Evolutionary conservation across 2,113 vertebrate genomes (phyloP), one percentile per base, ranked within the genome.

Genomic region (Coregonus clupeaformis): DNA sequence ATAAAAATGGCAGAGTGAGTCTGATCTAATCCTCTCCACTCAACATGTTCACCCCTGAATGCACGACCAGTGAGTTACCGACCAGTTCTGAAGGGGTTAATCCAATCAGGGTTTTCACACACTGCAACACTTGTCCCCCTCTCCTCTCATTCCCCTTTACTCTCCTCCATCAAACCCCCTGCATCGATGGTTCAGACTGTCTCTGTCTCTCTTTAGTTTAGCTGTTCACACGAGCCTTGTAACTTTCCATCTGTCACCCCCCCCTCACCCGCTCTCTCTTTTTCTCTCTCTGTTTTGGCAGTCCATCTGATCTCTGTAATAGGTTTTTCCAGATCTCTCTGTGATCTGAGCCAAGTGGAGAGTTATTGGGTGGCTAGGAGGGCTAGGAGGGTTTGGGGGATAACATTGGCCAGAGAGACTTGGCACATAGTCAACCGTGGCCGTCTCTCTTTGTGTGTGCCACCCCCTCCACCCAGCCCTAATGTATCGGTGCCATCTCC

Each of bases 351-450:
- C 86, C 86, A 85, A 87, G 77, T 80, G 75, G 72, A 84, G 74
- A 3, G 47, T 81, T 73, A 72, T 72, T 22, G 22, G 63, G 14
- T 24, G 63, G 1, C 16, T 18, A 52, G 62, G 3, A 13, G 18
- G 24, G n/a, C 20, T 4, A 25, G 12, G 59, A 70, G 79, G 78
- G 79, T 86, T 86, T 85, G 77, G 82, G 29, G 80, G 83, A 86
- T 69, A 84, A 76, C 82, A 71, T 88, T 89, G 84, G 85, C 89
- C 81, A 87, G 83, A 80, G 80, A 88, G 85, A 67, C 52, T 68
- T 85, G 86, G 83, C 83, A 11, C 32, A 3, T 67, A 80, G 82
- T 83, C 88, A 89, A 87, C 77, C 29, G 79, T 64, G 75, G 16
- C 49, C 49, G 1, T 52, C 72, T 77, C 74, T 84, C 87, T 87